Evolutionary conservation across 2,888 invertebrate species (phyloP), one percentile per base, ranked within the genome.

Genomic region (Galerucella nymphaeae): DNA sequence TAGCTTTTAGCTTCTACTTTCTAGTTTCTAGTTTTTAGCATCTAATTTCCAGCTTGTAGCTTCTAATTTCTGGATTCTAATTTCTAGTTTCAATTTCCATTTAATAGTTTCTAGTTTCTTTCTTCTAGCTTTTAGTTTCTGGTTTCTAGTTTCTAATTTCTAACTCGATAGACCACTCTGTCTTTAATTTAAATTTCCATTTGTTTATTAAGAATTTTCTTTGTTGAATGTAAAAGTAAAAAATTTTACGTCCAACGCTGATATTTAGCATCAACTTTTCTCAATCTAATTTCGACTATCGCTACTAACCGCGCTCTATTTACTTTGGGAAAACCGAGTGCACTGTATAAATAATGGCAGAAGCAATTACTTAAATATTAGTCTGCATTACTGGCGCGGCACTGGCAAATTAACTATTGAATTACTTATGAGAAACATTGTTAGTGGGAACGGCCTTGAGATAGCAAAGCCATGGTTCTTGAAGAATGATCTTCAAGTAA

Each of bases 331-430:
- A 72, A 71, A 71, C 66, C 66, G 42, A 30, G 67, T 58, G 62
- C 59, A 53, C 65, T 71, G 50, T 72, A 85, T 86, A 84, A 86
- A 86, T 86, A 85, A 86, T 85, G 83, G 83, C 82, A 80, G 78
- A 82, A 85, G 84, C 86, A 86, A 86, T 86, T 86, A 86, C 85
- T 86, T 86, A 85, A 86, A 86, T 85, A 86, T 86, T 85, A 84
- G 84, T 80, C 82, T 84, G 85, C 83, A 85, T 86, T 85, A 85
- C 84, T n/a, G 75, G 79, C 78, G 79, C 82, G 78, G 80, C 77
- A 78, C 78, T 81, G 81, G 82, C 85, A 84, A 85, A 85, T 85
- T 85, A 84, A 83, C 81, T 80, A 76, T 71, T 85, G 84, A 85
- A 85, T 85, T 82, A 84, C 76, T 85, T 79, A 85, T 74, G 63